Base-by-base conservation (phyloP, 2,888 invertebrate genomes). In the Mythimna pallens region DNA sequence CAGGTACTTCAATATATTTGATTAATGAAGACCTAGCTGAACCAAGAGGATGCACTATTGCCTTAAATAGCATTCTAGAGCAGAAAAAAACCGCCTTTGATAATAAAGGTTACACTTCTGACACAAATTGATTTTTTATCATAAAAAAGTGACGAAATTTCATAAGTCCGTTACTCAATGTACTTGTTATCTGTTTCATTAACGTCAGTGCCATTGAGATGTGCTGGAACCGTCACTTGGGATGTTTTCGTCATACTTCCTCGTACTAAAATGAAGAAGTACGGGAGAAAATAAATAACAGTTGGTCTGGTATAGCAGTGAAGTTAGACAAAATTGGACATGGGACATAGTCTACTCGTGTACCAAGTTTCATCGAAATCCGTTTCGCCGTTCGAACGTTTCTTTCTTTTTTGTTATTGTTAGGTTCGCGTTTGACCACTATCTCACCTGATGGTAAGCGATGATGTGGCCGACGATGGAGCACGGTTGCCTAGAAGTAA, bases 71-170 rank as follows among this genome's bases (percentile, higher is more conserved):
- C 69, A 76, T 76, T 82, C 65, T 83, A 75, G 76, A 85, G 77
- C 77, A 81, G 70, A 81, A 84, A 71, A 71, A 76, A 68, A 62
- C 70, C 80, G 78, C 78, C 86, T 79, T 70, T 79, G 85, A 86
- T 86, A 84, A 75, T 66, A 86, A 68, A 86, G 86, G 86, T 86
- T 86, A 86, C 65, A 76, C 68, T 76, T 85, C 89, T 95, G 95
- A 95, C 94, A 94, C 90, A 95, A 95, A 95, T 95, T 95, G 94
- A 94, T 93, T 94, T 93, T 92, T 94, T 93, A 94, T 93, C 93
- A 86, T 89, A 82, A 83, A 88, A 90, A 88, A 90, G 91, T 94
- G 93, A 93, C 91, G 93, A 92, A 92, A 94, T 89, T 86, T 87
- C 86, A 88, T 89, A 89, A 91, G 91, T 86, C 87, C 85, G 90